These are phyloP conservation scores for Colostygia pectinataria DNA, from an alignment of 2,888 invertebrate genomes.

Conservation along the genomic window DNA sequence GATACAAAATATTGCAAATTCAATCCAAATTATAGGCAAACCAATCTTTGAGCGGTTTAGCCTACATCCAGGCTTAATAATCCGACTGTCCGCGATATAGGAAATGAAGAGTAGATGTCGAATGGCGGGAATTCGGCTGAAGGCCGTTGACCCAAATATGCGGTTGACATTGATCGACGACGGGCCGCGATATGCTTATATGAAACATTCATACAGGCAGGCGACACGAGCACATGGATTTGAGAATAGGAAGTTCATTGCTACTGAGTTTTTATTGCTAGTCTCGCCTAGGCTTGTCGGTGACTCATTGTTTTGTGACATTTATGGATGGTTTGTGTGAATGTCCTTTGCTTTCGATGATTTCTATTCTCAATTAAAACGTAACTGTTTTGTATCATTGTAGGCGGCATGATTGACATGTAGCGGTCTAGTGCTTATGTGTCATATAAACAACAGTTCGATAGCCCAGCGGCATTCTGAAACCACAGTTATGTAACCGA, in stretches of 20 bases:
- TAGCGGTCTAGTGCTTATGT: conserved; percentile 35
- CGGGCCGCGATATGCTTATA: conserved; percentile 68
- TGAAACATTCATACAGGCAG: conserved; percentile 59
- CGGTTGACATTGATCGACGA: conserved; percentile 82
- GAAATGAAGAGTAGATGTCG: conserved; percentile 63
- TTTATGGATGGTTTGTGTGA: conserved; percentile 25
- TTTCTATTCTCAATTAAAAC: conserved; percentile 16
- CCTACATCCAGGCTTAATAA: conserved; percentile 30
- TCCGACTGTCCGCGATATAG: conserved; percentile 54
- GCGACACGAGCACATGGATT: conserved; percentile 51
- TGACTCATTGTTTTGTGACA: conserved; percentile 54
- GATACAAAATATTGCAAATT: not conserved
- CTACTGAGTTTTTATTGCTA: conserved; percentile 61
- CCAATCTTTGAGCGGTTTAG: conserved; percentile 7
- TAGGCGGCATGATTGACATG: conserved; percentile 11
- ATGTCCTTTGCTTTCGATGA: conserved; percentile 44
- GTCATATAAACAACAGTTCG: conserved; percentile 48
- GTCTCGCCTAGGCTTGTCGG: conserved; percentile 56
- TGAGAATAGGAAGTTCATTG: conserved; percentile 71
- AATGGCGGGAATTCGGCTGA: conserved; percentile 71
- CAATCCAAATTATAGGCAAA: not conserved
- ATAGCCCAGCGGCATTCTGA: conserved; percentile 47
- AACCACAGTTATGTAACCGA: conserved; percentile 57
- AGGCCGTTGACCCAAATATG: conserved; percentile 81
- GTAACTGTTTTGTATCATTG: conserved; percentile 3